These are phyloP conservation scores for Brevimyrus niger DNA, from an alignment of 2,113 vertebrate species.

Conservation along the genomic window DNA sequence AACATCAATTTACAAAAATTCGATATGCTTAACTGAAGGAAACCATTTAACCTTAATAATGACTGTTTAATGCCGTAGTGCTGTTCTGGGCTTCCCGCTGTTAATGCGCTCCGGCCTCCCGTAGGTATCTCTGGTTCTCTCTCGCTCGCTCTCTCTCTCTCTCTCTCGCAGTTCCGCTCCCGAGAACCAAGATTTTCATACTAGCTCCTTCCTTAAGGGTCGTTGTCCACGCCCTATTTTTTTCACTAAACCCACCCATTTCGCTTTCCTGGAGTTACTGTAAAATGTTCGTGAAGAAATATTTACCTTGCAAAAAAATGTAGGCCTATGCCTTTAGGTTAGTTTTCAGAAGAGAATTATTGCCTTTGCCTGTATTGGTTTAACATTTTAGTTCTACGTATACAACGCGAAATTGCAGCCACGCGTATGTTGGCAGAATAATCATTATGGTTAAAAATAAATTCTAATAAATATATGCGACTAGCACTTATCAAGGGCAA, in stretches of 20 bases:
- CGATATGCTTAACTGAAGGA: background rate
- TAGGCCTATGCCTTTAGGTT: background rate
- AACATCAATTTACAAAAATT: background rate
- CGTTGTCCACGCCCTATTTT: constrained; percentile 54
- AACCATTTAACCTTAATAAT: background rate
- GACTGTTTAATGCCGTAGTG: background rate
- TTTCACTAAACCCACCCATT: constrained; percentile 36
- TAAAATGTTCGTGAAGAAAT: background rate
- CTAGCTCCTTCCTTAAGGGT: constrained; percentile 28
- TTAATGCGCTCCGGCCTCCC: background rate
- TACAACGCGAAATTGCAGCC: background rate
- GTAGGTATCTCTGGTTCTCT: constrained; percentile 27
- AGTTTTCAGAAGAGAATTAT: background rate
- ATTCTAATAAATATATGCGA: background rate
- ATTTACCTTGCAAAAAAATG: background rate
- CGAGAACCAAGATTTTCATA: constrained; percentile 31
- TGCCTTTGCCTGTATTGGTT: background rate
- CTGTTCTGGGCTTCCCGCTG: background rate
- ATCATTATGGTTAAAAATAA: background rate
- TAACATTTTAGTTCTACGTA: background rate
- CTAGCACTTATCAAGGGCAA: background rate
- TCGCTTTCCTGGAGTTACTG: constrained; percentile 17
- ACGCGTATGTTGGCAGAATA: background rate
- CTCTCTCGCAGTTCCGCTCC: constrained; percentile 20
- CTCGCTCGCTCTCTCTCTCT: constrained; percentile 6